Percentiles rank a stretch among this genome's conserved stretches.
Evolutionary conservation across 2,113 vertebrate species (phyloP).

Genomic region (Daboia siamensis): DNA sequence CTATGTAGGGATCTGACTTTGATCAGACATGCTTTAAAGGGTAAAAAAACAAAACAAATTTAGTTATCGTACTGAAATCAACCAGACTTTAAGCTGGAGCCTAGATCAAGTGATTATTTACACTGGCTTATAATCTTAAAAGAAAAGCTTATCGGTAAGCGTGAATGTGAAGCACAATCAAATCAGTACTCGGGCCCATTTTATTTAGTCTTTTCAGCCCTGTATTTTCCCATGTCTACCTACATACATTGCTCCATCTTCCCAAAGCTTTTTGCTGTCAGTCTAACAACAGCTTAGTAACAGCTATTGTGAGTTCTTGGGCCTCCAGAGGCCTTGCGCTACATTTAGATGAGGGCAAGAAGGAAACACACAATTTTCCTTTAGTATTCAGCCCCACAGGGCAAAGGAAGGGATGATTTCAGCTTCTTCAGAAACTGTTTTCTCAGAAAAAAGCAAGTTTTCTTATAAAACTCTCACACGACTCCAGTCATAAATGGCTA

Average conservation of each 20-base stretch:
- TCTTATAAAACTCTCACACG: conserved; percentile 56
- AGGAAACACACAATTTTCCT: conserved; percentile 48
- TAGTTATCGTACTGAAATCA: background rate
- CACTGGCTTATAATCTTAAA: background rate
- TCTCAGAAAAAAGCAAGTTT: conserved; percentile 55
- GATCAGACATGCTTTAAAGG: background rate
- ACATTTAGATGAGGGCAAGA: conserved; percentile 52
- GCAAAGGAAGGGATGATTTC: background rate
- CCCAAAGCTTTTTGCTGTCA: conserved; percentile 73
- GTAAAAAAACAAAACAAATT: background rate
- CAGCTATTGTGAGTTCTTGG: conserved; percentile 63
- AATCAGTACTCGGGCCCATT: conserved; percentile 40
- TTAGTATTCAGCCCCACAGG: conserved; percentile 58
- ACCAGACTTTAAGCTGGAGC: background rate
- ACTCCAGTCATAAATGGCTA: conserved; percentile 31
- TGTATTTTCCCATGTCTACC: conserved; percentile 67
- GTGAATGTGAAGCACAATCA: background rate
- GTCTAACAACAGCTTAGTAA: conserved; percentile 70
- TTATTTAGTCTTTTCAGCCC: conserved; percentile 55
- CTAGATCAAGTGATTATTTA: background rate
- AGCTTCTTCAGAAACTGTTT: conserved; percentile 52
- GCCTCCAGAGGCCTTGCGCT: conserved; percentile 62
- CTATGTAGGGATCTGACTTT: background rate
- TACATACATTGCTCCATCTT: conserved; percentile 76
- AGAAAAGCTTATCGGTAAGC: background rate